Evolutionary conservation across 2,888 invertebrate species (phyloP).

Genomic region (Epistrophe eligans): DNA sequence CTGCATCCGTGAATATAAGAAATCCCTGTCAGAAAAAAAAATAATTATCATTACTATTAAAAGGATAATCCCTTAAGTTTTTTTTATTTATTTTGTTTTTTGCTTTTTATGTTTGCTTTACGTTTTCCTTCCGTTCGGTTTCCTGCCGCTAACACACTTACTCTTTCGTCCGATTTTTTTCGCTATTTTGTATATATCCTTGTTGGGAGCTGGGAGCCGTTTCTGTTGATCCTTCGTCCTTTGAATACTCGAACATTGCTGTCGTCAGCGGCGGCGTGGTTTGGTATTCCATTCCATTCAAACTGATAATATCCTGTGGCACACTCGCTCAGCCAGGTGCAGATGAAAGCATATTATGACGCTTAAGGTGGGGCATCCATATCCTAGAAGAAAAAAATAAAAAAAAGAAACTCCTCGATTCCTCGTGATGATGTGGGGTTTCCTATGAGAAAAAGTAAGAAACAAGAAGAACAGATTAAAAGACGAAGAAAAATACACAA

Average conservation of each 20-base stretch:
- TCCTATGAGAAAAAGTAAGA: neutral
- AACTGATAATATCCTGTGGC: constrained; percentile 75
- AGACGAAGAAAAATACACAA: constrained; percentile 64
- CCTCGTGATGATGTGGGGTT: too few species aligned
- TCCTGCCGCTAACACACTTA: constrained; percentile 71
- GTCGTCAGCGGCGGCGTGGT: neutral
- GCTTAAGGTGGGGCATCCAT: constrained; percentile 61
- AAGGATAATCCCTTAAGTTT: constrained; percentile 75
- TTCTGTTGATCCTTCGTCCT: constrained; percentile 40
- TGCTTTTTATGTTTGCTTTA: constrained; percentile 68
- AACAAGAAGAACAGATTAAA: constrained; percentile 32
- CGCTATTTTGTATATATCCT: constrained; percentile 2
- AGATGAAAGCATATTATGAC: constrained; percentile 75
- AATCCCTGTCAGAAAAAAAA: constrained; percentile 72
- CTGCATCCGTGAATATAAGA: constrained; percentile 49
- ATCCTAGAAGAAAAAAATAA: constrained; percentile 27
- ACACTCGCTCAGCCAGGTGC: constrained; percentile 70
- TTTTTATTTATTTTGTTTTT: too few species aligned
- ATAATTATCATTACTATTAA: constrained; percentile 76
- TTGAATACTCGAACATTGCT: constrained; percentile 21
- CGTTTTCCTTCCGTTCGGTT: constrained; percentile 71
- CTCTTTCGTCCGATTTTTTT: constrained; percentile 22
- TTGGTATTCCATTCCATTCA: constrained; percentile 47
- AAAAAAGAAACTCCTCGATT: neutral
- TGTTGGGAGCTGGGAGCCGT: constrained; percentile 11